phyloP scores from a whole-genome alignment of 2,113 vertebrate species.

The Colius striatus region DNA sequence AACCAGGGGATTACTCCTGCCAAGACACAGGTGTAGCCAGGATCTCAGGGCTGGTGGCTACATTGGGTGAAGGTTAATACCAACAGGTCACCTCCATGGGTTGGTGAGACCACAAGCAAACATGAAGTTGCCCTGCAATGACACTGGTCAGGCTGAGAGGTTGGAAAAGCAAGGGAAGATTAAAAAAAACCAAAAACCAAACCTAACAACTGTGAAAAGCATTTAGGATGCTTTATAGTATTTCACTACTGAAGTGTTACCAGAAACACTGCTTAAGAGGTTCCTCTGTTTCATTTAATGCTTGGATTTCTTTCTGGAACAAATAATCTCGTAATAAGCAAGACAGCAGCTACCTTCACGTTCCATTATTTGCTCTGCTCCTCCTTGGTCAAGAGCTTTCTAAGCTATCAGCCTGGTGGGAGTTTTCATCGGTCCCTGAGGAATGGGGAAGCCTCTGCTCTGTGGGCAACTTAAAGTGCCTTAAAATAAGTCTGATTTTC shows the following conservation, averaged over 20 bases:
- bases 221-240: neutral
- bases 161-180: neutral
- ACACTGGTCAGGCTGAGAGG: neutral
- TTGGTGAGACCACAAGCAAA: neutral
- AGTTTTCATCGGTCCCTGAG: neutral
- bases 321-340: neutral
- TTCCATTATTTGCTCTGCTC: neutral
- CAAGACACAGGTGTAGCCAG: neutral
- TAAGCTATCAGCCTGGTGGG: neutral
- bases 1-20: neutral
- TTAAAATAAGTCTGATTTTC: neutral
- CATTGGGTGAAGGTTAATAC: neutral
- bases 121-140: neutral
- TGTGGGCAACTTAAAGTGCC: neutral
- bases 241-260: neutral
- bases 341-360: neutral
- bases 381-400: neutral
- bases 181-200: neutral
- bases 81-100: accelerated
- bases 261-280: neutral
- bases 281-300: neutral
- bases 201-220: neutral
- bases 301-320: neutral
- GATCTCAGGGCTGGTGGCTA: neutral
- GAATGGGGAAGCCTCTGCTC: accelerated